Evolutionary conservation across 1,140 invertebrate genomes (phyloP).

Genomic region (Danaus plexippus): DNA sequence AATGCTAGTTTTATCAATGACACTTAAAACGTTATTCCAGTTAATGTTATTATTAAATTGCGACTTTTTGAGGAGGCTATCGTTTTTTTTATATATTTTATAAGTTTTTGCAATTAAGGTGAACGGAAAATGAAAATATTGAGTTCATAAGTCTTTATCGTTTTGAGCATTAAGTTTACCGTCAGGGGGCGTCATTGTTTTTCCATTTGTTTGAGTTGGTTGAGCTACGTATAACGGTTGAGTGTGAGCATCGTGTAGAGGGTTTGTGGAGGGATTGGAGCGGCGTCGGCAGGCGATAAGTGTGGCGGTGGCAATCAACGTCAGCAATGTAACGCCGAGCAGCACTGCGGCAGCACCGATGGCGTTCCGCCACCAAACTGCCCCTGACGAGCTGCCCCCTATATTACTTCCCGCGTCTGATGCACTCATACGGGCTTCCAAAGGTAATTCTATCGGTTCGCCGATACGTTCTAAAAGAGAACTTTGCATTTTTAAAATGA

Average conservation of each 20-base stretch:
- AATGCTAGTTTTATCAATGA: too few relatives aligned
- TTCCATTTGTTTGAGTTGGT: slow-evolving; percentile 35
- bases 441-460: slow-evolving; percentile 35
- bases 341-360: slow-evolving; percentile 21
- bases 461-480: slow-evolving; percentile 36
- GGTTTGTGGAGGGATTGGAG: slow-evolving; percentile 5
- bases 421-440: slow-evolving; percentile 25
- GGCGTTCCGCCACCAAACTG: slow-evolving; percentile 15
- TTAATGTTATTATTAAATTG: too few relatives aligned
- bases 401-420: slow-evolving; percentile 9
- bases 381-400: slow-evolving; percentile 8
- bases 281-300: slow-evolving; percentile 20
- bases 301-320: slow-evolving; percentile 20
- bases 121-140: too few relatives aligned
- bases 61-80: not conserved
- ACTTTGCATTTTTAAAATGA: too few relatives aligned
- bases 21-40: too few relatives aligned
- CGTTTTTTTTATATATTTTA: not conserved
- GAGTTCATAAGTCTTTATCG: too few relatives aligned
- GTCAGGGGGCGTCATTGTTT: slow-evolving; percentile 27
- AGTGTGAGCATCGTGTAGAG: slow-evolving; percentile 22
- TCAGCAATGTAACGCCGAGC: slow-evolving; percentile 26
- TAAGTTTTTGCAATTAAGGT: not conserved
- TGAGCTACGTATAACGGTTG: slow-evolving; percentile 37
- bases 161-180: slow-evolving; percentile 9